A percentile compares a stretch with the other conserved stretches of the same genome.
phyloP scores from a whole-genome alignment of 2,113 vertebrate species.

The Lepus timidus region DNA sequence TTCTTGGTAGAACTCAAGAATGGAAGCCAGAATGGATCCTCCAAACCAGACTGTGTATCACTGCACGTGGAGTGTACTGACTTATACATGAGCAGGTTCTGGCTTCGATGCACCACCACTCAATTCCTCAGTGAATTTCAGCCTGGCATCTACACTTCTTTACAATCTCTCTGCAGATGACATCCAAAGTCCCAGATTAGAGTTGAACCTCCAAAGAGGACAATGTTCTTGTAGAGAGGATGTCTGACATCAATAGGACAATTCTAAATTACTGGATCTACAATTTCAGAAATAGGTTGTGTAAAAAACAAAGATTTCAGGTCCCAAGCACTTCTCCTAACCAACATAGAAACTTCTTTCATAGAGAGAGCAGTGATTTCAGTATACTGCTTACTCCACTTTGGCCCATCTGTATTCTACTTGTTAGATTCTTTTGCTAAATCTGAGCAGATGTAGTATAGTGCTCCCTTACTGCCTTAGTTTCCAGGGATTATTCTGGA shows the following conservation, averaged over 20 bases:
- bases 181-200: slow-evolving; percentile 97
- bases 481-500: slow-evolving; percentile 94
- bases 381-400: slow-evolving; percentile 96
- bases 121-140: too few relatives aligned
- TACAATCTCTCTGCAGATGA: too few relatives aligned
- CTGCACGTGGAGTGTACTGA: slow-evolving; percentile 99
- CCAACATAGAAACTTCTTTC: too few relatives aligned
- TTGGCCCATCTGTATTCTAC: slow-evolving; percentile 94
- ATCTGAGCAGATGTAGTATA: slow-evolving; percentile 95
- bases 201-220: slow-evolving; percentile 98
- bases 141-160: too few relatives aligned
- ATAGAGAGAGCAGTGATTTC: slow-evolving; percentile 86
- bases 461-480: slow-evolving; percentile 94
- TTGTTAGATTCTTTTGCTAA: slow-evolving; percentile 97
- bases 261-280: slow-evolving; percentile 99
- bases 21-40: slow-evolving; percentile 99
- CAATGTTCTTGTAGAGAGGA: slow-evolving; percentile 94
- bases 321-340: too few relatives aligned
- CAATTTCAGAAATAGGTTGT: slow-evolving; percentile 98
- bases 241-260: slow-evolving; percentile 98
- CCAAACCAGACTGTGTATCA: slow-evolving; percentile 99
- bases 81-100: slow-evolving; percentile 98
- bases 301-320: slow-evolving; percentile 85
- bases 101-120: slow-evolving; percentile 87
- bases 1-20: slow-evolving; percentile 99